Conservation (phyloP, 2,888 invertebrate genomes). For the Pelosia muscerda region DNA sequence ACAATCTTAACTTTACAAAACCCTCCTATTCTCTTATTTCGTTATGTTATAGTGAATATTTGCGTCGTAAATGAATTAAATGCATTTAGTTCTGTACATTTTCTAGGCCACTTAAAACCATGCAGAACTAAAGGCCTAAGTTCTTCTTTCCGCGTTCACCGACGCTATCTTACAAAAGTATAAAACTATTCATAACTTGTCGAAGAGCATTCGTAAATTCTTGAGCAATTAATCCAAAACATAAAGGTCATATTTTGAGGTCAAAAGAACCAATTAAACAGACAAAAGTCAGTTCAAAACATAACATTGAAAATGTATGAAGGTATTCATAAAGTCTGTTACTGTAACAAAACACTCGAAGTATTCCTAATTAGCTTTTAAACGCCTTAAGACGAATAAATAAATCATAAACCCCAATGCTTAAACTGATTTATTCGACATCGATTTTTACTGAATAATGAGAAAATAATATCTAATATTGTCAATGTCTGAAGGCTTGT, state of each 20-base stretch:
- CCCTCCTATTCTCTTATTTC: not conserved
- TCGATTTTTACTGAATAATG: conserved; percentile 6
- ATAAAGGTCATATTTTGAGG: conserved; percentile 24
- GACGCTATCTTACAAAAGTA: not conserved
- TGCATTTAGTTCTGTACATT: not conserved
- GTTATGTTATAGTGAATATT: not conserved
- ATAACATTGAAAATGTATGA: conserved; percentile 17
- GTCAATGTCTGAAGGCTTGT: too few species aligned
- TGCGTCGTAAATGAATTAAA: not conserved
- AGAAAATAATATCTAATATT: conserved; percentile 14
- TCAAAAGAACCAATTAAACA: conserved; percentile 20
- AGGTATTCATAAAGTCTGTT: conserved; percentile 9
- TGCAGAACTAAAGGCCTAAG: conserved; percentile 1
- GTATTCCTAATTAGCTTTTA: conserved; percentile 25
- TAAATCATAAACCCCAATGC: conserved; percentile 12
- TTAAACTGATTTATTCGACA: conserved; percentile 5
- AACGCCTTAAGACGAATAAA: conserved; percentile 10
- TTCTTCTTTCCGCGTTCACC: not conserved
- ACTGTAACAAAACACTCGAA: conserved; percentile 1
- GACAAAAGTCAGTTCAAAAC: conserved; percentile 19
- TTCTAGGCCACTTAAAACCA: not conserved
- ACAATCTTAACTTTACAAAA: not conserved
- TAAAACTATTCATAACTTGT: conserved; percentile 5
- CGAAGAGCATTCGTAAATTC: conserved; percentile 7
- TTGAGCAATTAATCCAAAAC: conserved; percentile 22